Percentiles rank a stretch among this genome's conserved stretches.
These are phyloP conservation scores for Fabriciana adippe DNA, from an alignment of 2,888 invertebrate genomes.

Conservation along the genomic window DNA sequence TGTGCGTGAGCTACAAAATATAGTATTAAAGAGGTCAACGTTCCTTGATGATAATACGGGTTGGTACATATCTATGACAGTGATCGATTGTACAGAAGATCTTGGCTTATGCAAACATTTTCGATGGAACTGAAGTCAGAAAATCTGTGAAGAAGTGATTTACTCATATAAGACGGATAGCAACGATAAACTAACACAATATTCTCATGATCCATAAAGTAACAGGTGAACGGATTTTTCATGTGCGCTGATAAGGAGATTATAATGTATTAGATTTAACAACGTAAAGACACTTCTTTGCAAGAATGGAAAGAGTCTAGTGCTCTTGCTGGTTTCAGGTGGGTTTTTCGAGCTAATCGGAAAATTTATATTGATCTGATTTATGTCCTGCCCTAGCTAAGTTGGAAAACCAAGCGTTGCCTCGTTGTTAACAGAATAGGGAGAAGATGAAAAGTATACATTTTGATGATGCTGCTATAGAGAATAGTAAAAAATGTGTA, in stretches of 20 bases:
- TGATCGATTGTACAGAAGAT: conserved; percentile 76
- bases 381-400: no score
- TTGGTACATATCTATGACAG: conserved; percentile 65
- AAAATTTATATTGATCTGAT: no score
- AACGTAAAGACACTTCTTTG: neutral
- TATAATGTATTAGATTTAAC: conserved; percentile 2
- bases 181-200: conserved; percentile 31
- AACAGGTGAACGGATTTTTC: conserved; percentile 26
- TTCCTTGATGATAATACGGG: conserved; percentile 66
- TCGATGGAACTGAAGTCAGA: conserved; percentile 55
- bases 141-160: conserved; percentile 57
- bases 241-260: neutral
- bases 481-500: no score
- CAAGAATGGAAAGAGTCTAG: neutral
- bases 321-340: no score
- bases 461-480: no score
- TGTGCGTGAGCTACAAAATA: conserved; percentile 63
- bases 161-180: conserved; percentile 63
- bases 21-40: conserved; percentile 67
- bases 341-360: no score
- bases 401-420: no score
- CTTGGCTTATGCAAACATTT: conserved; percentile 72
- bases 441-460: no score
- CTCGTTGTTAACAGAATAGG: no score
- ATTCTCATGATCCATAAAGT: conserved; percentile 29